Conservation (phyloP, 2,797 vertebrate species). For the Merluccius polli region DNA sequence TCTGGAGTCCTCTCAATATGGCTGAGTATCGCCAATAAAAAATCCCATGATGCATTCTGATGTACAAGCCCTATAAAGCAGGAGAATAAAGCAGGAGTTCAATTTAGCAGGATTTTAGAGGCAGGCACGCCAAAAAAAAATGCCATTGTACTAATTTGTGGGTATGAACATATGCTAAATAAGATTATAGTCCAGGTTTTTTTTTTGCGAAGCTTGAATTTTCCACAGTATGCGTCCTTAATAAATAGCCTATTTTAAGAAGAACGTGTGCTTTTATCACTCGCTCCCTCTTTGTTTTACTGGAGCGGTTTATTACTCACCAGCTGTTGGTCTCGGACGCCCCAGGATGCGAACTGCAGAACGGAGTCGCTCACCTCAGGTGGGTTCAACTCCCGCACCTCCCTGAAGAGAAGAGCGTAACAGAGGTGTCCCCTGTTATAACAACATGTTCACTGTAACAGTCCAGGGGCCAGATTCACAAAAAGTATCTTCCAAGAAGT, state of each 20-base stretch:
- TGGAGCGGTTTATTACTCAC: slow-evolving; percentile 49
- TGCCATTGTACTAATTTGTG: background rate
- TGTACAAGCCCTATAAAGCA: too few relatives aligned
- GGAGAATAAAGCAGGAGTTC: background rate
- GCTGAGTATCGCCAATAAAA: too few relatives aligned
- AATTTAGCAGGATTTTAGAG: background rate
- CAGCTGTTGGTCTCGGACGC: slow-evolving; percentile 69
- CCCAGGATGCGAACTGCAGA: slow-evolving; percentile 77
- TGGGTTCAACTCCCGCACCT: slow-evolving; percentile 73
- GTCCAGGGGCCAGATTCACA: too few relatives aligned
- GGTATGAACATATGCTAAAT: background rate
- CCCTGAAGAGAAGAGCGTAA: slow-evolving; percentile 47
- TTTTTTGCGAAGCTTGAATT: background rate
- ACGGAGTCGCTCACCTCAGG: slow-evolving; percentile 72
- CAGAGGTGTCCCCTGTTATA: background rate
- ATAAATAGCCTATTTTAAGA: background rate
- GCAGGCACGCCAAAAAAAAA: background rate
- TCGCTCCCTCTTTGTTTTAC: too few relatives aligned
- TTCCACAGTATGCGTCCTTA: background rate
- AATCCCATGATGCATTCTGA: too few relatives aligned
- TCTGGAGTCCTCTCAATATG: too few relatives aligned
- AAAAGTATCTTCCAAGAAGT: too few relatives aligned
- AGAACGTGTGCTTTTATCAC: background rate
- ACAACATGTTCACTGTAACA: background rate
- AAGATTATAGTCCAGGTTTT: background rate